Conservation (phyloP, 2,888 invertebrate genomes). For the Coleophora deauratella region DNA sequence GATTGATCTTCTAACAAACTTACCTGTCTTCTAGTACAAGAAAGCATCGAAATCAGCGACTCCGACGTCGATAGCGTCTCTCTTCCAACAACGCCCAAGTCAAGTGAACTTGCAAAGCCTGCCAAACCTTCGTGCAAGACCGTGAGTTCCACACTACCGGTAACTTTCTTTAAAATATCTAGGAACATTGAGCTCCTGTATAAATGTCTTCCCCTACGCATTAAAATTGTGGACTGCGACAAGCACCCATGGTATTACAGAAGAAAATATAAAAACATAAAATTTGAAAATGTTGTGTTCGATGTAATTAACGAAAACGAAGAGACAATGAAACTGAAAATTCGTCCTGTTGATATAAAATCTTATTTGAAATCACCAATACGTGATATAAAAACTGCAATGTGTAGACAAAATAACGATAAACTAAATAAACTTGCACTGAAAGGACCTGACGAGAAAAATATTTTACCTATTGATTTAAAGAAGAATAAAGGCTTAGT, state of each 20-base stretch:
- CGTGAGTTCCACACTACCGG: slow-evolving; percentile 11
- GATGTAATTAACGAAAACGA: neutral
- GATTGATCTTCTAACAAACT: no score
- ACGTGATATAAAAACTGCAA: neutral
- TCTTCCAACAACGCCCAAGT: neutral
- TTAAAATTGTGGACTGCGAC: slow-evolving; percentile 20
- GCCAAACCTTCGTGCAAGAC: no score
- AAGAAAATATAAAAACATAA: slow-evolving; percentile 2
- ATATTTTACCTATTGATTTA: slow-evolving; percentile 24
- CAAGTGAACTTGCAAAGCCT: no score
- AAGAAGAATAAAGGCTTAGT: slow-evolving; percentile 36
- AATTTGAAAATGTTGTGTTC: neutral
- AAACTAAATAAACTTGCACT: slow-evolving; percentile 10
- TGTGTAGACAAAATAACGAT: slow-evolving; percentile 1
- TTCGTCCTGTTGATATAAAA: slow-evolving; percentile 6
- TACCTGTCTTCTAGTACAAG: neutral
- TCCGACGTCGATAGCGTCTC: neutral
- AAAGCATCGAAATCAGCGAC: neutral
- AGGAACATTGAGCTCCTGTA: slow-evolving; percentile 14
- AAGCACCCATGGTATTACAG: slow-evolving; percentile 19
- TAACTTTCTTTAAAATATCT: slow-evolving; percentile 16
- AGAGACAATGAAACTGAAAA: slow-evolving; percentile 3
- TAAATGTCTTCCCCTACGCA: slow-evolving; percentile 16
- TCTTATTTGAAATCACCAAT: neutral
- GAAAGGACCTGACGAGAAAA: slow-evolving; percentile 16